Conservation (phyloP, 2,113 vertebrate species). For the Pogonocichla stellata region DNA sequence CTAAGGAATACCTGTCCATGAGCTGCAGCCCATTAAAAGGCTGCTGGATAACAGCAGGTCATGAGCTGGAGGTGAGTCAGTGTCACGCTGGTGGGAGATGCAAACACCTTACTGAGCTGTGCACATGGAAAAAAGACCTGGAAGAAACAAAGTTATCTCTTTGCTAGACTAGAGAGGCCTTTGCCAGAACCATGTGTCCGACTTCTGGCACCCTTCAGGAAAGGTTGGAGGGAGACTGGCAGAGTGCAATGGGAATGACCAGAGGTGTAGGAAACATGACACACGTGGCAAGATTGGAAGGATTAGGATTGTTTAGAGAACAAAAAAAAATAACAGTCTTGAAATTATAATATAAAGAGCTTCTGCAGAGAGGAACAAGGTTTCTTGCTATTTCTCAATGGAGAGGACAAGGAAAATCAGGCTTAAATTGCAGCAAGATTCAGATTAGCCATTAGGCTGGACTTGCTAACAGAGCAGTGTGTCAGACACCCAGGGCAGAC, state of each 20-base stretch:
- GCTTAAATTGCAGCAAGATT: background rate
- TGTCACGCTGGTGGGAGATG: background rate
- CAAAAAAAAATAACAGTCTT: background rate
- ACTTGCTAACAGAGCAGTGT: background rate
- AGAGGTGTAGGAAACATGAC: background rate
- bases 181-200: background rate
- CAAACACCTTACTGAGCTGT: background rate
- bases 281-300: background rate
- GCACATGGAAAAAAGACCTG: background rate
- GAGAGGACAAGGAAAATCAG: background rate
- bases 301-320: background rate
- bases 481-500: background rate
- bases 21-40: background rate
- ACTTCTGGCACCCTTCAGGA: background rate
- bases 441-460: background rate
- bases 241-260: background rate
- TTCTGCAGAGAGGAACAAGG: background rate
- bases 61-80: background rate
- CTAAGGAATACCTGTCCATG: background rate
- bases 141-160: background rate
- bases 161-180: background rate
- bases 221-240: background rate
- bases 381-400: background rate
- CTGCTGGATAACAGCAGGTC: background rate
- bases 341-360: background rate